phyloP scores from a whole-genome alignment of 2,113 vertebrate genomes.

The Thamnophis sirtalis region DNA sequence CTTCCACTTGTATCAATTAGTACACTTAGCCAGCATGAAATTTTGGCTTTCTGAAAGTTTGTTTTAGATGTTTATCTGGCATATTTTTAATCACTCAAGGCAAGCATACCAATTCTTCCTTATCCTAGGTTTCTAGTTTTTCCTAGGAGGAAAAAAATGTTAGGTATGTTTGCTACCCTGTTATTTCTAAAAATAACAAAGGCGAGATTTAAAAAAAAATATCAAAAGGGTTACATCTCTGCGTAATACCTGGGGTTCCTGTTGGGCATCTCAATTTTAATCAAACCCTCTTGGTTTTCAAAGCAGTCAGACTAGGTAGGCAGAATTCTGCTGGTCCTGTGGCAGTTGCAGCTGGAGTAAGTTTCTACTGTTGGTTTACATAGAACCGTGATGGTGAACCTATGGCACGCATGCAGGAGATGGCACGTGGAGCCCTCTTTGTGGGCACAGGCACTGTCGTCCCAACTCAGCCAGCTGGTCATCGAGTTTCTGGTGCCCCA shows the following conservation, averaged over 20 bases:
- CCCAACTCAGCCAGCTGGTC: too few species aligned
- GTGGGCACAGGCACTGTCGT: too few species aligned
- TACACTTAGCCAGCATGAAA: neutral
- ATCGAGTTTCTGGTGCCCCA: too few species aligned
- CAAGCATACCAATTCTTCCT: too few species aligned
- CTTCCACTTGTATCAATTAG: neutral
- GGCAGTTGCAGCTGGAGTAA: neutral
- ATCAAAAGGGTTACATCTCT: neutral
- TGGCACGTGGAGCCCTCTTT: too few species aligned
- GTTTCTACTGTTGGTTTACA: too few species aligned
- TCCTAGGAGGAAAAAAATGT: neutral
- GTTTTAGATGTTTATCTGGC: neutral
- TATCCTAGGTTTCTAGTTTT: neutral
- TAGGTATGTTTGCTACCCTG: neutral
- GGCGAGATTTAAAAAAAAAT: neutral
- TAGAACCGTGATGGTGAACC: too few species aligned
- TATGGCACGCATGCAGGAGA: too few species aligned
- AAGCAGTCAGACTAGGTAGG: neutral
- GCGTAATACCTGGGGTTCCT: neutral
- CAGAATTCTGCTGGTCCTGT: neutral
- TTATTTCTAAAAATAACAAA: neutral
- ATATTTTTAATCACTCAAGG: neutral
- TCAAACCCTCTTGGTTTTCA: neutral
- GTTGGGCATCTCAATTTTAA: neutral
- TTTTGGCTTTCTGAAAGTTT: neutral